A percentile compares a stretch with the other conserved stretches of the same genome.
These are phyloP conservation scores for Tenthredo notha DNA, from an alignment of 2,888 invertebrate species.

Conservation along the genomic window DNA sequence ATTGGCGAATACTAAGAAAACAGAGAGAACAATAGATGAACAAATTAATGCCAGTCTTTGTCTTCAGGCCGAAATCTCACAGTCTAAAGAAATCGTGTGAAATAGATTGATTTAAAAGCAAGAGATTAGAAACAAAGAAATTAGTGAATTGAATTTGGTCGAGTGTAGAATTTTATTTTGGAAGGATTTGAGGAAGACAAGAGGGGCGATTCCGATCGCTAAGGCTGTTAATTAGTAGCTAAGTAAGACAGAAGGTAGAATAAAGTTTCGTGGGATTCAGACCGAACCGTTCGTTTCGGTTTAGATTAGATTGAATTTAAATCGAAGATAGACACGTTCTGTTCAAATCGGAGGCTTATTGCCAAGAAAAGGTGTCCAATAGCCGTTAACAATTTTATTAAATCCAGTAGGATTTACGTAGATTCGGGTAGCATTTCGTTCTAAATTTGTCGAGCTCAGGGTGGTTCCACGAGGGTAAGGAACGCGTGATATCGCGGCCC, in stretches of 20 bases:
- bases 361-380: constrained; percentile 41
- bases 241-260: constrained; percentile 16
- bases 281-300: neutral
- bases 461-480: constrained; percentile 14
- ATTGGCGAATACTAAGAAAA: constrained; percentile 5
- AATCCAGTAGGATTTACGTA: constrained; percentile 49
- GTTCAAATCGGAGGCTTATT: constrained; percentile 19
- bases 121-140: constrained; percentile 19
- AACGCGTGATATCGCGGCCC: constrained; percentile 38
- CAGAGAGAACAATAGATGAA: constrained; percentile 29
- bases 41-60: constrained; percentile 24
- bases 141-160: neutral
- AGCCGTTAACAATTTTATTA: constrained; percentile 55
- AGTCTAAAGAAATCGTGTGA: neutral
- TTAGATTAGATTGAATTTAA: constrained; percentile 7
- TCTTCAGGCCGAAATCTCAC: neutral
- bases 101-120: neutral
- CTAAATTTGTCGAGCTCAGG: constrained; percentile 44
- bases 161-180: neutral
- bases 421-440: constrained; percentile 48
- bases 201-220: neutral
- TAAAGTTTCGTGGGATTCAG: constrained; percentile 8
- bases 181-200: neutral
- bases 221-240: neutral
- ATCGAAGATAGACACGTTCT: constrained; percentile 31